These are phyloP conservation scores for Flabesymbios commensalis DNA, from an alignment of 2,888 invertebrate species.

Conservation along the genomic window DNA sequence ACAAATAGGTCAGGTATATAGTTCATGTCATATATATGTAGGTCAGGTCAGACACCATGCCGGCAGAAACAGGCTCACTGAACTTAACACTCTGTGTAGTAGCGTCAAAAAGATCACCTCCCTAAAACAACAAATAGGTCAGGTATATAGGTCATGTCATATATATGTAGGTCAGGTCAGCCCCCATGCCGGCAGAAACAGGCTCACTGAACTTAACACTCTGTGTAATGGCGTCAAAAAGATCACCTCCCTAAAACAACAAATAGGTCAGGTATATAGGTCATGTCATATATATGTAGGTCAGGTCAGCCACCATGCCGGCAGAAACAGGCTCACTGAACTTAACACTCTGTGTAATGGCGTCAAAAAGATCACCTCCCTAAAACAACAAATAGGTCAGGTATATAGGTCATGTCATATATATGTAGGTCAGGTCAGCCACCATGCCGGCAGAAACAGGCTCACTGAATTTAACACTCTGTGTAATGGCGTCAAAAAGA, in stretches of 20 bases:
- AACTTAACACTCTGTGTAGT: constrained; percentile 62
- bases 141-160: too few species aligned
- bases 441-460: constrained; percentile 55
- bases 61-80: constrained; percentile 35
- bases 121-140: too few species aligned
- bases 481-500: constrained; percentile 65
- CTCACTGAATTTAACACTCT: constrained; percentile 55
- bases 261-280: too few species aligned
- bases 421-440: constrained; percentile 58
- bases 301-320: constrained; percentile 60
- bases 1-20: too few species aligned
- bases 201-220: constrained; percentile 51
- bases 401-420: too few species aligned
- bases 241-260: too few species aligned
- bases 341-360: constrained; percentile 62
- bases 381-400: too few species aligned
- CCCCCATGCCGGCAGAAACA: constrained; percentile 55
- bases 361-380: too few species aligned
- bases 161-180: constrained; percentile 60
- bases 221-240: constrained; percentile 64
- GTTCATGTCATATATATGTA: too few species aligned
- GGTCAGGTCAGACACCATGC: constrained; percentile 61
- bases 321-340: constrained; percentile 39
- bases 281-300: too few species aligned
- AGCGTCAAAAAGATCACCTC: too few species aligned